Percentiles rank a stretch among this genome's conserved stretches.
Conservation (phyloP, 2,113 vertebrate genomes). For the Apteryx owenii region DNA sequence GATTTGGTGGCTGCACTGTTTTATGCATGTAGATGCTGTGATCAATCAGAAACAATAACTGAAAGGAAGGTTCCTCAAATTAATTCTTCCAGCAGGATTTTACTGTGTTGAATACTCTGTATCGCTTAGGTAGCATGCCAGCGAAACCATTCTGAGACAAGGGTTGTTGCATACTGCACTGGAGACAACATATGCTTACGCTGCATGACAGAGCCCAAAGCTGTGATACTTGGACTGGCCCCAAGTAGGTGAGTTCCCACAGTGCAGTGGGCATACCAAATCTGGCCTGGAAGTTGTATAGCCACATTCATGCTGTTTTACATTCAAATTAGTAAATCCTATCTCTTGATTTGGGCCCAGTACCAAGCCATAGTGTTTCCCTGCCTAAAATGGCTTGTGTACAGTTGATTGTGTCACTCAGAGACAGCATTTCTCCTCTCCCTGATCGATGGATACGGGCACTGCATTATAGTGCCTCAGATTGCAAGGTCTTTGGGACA, state of each 20-base stretch:
- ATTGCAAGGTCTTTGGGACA: not conserved
- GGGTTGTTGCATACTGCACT: not conserved
- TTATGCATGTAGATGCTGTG: not conserved
- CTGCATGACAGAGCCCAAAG: not conserved
- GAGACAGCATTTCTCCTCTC: not conserved
- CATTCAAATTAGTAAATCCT: constrained; percentile 18
- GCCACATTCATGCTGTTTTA: not conserved
- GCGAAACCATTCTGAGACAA: not conserved
- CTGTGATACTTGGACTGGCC: not conserved
- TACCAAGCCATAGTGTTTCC: not conserved
- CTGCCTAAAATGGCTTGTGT: not conserved
- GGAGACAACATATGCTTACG: not conserved
- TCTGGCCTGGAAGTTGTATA: not conserved
- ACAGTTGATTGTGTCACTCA: not conserved
- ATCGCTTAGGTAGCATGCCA: not conserved
- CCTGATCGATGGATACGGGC: fast-evolving
- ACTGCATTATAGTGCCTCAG: not conserved
- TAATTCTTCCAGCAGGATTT: not conserved
- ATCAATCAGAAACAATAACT: not conserved
- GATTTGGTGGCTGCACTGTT: not conserved
- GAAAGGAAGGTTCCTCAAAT: not conserved
- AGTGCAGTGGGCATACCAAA: not conserved
- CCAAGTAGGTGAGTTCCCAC: not conserved
- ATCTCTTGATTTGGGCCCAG: not conserved
- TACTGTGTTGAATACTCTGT: not conserved